Percentiles rank a stretch among this genome's conserved stretches.
Evolutionary conservation across 2,888 invertebrate genomes (phyloP).

Genomic region (Norana najaformis): DNA sequence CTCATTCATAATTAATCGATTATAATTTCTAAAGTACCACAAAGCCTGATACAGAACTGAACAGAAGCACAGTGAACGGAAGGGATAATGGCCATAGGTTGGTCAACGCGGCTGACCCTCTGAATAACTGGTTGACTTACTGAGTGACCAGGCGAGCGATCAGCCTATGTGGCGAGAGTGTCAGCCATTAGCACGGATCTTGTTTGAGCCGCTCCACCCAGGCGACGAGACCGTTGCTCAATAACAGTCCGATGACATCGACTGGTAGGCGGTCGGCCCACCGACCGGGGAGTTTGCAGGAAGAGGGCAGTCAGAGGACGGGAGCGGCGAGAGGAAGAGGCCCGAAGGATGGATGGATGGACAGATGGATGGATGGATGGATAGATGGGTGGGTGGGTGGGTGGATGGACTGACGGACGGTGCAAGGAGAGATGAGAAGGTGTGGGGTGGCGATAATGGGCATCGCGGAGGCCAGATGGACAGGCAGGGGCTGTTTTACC

Average conservation of each 20-base stretch:
- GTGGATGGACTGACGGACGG: no score
- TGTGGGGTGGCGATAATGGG: no score
- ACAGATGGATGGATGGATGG: background rate
- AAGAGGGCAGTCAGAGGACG: background rate
- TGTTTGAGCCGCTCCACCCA: background rate
- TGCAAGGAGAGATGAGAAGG: no score
- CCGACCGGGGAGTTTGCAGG: no score
- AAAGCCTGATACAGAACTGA: background rate
- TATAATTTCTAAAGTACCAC: background rate
- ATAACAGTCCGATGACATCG: no score
- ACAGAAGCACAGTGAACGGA: background rate
- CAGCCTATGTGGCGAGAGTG: background rate
- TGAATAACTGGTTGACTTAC: no score
- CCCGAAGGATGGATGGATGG: background rate
- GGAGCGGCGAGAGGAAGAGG: no score
- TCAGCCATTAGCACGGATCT: background rate
- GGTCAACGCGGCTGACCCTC: background rate
- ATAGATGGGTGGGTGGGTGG: no score
- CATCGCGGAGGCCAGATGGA: no score
- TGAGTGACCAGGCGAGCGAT: background rate
- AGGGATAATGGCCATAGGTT: background rate
- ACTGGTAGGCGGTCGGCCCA: no score
- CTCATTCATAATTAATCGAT: background rate
- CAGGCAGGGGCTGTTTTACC: no score
- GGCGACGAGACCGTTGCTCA: background rate